Base-by-base conservation (phyloP, 2,113 vertebrate genomes). In the Uria lomvia region DNA sequence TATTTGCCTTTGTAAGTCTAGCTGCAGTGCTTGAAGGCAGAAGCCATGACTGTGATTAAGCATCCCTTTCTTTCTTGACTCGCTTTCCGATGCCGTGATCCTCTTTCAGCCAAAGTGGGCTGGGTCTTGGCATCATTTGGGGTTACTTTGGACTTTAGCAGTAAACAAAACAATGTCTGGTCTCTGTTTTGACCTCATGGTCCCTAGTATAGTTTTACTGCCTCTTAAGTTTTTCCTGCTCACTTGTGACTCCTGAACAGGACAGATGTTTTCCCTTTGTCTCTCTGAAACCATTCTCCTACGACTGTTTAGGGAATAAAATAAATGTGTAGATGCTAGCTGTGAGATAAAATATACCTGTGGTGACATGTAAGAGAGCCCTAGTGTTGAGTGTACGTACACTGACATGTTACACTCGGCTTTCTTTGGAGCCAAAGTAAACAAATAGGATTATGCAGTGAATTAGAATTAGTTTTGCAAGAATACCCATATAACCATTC, bases 401-500 rank as follows among this genome's bases (percentile, higher is more conserved):
- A 42, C 29, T 62, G 16, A 12, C 43, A 34, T 15, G 27, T 72
- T 84, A 23, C 23, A 32, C 26, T 90, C 6, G 5, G 47, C 72
- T 77, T 68, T 45, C 63, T 81, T 50, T 71, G 73, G 59, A 92
- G 88, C 29, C 26, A 53, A 92, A 74, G 26, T 78, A 94, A 94
- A 95, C 56, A 89, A 90, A 75, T 43, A 92, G 53, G 73, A 81
- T 80, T 66, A 53, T 52, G 23, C 8, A 74, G 72, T 68, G 34
- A 90, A 86, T 70, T 85, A 86, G 68, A 90, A 71, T 91, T 58
- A 50, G 27, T 91, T 96, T 91, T 91, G 86, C 88, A 94, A 94
- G 91, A 68, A 56, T 68, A 88, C 11, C 38, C 15, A 1, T n/a
- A 83, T 36, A 78, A 75, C 29, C 15, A 23, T 85, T 90, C 86